Base-by-base conservation (phyloP, 2,113 vertebrate genomes). In the Platysteira castanea region DNA sequence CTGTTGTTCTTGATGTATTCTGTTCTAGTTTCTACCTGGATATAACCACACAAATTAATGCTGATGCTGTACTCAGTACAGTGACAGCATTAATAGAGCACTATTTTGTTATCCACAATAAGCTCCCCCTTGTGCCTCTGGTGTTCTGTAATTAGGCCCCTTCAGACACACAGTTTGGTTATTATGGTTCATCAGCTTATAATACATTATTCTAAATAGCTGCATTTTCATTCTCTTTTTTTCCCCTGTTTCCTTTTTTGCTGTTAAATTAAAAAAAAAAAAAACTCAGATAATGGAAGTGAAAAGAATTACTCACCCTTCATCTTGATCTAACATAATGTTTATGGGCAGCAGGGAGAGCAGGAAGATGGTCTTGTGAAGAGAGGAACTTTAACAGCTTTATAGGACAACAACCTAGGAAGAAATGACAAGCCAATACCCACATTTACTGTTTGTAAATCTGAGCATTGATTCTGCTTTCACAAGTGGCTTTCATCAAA, bases 401-500 rank as follows among this genome's bases (percentile, higher is more conserved):
- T 95, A 92, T 27, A 96, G 85, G 87, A 94, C 94, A 95, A 89
- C 91, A 96, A 86, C 83, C 95, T 88, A 95, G 79, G 61, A 97
- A 95, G 88, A 94, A 95, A 97, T 96, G 94, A 96, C 90, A 97
- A 96, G 90, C 71, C 93, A 95, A 89, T 94, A 96, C 76, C 95
- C 95, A 96, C 94, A 9, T 95, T 97, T 94, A 95, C 92, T 93
- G 93, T 96, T 96, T 96, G 95, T 97, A 95, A 97, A 97, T 93
- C 95, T 94, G 85, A 93, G 96, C 95, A 93, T 95, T 97, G 96
- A 94, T 95, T 95, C 94, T 92, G 90, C 93, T 95, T 97, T 97
- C 96, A 96, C 93, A 91, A 97, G 87, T 96, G 93, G 95, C 97
- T 96, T 96, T 97, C 96, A 96, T 93, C 90, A 95, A 96, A 97